phyloP scores from a whole-genome alignment of 2,113 vertebrate genomes.

The Choloepus hoffmanni region DNA sequence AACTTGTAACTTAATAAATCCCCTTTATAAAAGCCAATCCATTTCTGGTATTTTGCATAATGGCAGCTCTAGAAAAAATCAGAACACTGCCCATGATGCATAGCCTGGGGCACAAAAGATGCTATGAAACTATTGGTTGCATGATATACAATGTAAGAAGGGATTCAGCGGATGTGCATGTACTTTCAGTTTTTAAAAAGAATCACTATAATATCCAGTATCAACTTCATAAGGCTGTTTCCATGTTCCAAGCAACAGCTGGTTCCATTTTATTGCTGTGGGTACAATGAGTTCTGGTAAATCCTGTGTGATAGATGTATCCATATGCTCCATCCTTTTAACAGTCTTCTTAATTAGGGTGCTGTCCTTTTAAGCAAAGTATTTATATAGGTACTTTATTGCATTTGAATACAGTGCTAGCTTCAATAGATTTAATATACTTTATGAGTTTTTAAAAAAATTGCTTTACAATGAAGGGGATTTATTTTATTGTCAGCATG shows the following conservation, averaged over 20 bases:
- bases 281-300: slow-evolving; percentile 75
- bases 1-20: too few species aligned
- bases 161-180: not conserved
- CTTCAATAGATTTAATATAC: slow-evolving; percentile 74
- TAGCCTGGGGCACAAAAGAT: not conserved
- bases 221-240: slow-evolving; percentile 48
- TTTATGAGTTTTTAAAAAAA: slow-evolving; percentile 57
- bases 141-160: not conserved
- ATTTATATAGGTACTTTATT: slow-evolving; percentile 77
- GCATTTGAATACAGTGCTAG: slow-evolving; percentile 70
- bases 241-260: slow-evolving; percentile 74
- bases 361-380: slow-evolving; percentile 75
- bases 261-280: slow-evolving; percentile 69
- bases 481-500: slow-evolving; percentile 61
- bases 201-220: slow-evolving; percentile 25
- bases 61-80: too few species aligned
- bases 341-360: slow-evolving; percentile 76
- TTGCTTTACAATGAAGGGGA: slow-evolving; percentile 67
- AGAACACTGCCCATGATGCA: not conserved
- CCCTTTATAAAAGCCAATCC: too few species aligned
- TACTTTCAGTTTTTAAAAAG: not conserved
- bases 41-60: too few species aligned
- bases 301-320: slow-evolving; percentile 68
- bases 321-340: slow-evolving; percentile 74
- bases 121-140: not conserved